Evolutionary conservation across 1,140 invertebrate genomes (phyloP), one percentile per base, ranked within the genome.

Genomic region (Heliconius hermathena): DNA sequence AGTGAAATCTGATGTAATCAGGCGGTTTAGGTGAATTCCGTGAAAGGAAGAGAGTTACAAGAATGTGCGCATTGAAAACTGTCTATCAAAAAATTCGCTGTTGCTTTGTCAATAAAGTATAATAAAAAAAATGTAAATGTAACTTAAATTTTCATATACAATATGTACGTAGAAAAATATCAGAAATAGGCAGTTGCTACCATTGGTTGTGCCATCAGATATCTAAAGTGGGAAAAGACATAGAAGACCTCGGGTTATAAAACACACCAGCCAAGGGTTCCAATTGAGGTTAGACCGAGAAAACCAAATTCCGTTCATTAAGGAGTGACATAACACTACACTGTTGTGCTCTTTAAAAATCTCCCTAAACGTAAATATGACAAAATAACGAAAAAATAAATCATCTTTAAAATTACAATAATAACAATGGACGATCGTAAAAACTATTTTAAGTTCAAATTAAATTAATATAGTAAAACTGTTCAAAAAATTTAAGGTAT

Each of bases 161-260:
- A 52, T 52, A 57, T 9, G 8, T 22, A 22, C 20, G 20, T 66
- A 66, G 11, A 66, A 66, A 29, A 29, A 66, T 66, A 66, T 22
- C 1, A 66, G 22, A 26, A 66, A 26, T 66, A 66, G 22, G 60
- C 22, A 66, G 22, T 26, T 66, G 60, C 60, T 66, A 66, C 60
- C 60, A 66, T 66, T 66, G 60, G 60, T 66, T 66, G 60, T 66
- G 60, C 26, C 60, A 66, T 66, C 60, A 26, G 22, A 66, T 66
- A 66, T 66, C 60, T 66, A 66, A 26, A 29, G 60, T 66, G 22
- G n/a, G 57, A 20, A 26, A 26, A 66, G 60, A 66, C 9, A 66
- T 66, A 26, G 22, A 66, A 16, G n/a, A 13, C 26, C 9, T 22
- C 9, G 22, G 1, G 4, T 16, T 13, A 66, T 66, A 26, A 66